phyloP scores from a whole-genome alignment of 2,888 invertebrate genomes.

The Drepana falcataria region DNA sequence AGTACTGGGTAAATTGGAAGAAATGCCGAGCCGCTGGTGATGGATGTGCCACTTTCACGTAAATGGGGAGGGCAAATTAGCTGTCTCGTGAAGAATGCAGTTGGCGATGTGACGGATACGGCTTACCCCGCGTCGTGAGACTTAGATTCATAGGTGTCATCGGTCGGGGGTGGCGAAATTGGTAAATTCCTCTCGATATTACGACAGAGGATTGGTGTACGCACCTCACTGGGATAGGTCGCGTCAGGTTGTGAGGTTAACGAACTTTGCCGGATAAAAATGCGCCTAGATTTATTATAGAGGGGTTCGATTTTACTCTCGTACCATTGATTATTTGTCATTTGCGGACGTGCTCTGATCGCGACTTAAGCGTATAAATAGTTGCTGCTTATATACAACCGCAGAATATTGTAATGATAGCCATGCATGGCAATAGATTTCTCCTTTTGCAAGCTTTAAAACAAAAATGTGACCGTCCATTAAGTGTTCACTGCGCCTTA shows the following conservation, averaged over 20 bases:
- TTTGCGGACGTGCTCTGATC: too few species aligned
- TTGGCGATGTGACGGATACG: constrained; percentile 66
- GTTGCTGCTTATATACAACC: too few species aligned
- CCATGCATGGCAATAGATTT: too few species aligned
- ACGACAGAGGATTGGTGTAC: constrained; percentile 13
- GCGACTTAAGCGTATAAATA: too few species aligned
- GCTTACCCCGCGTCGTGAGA: constrained; percentile 41
- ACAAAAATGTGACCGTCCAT: too few species aligned
- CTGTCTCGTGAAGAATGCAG: constrained; percentile 72
- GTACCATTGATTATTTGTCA: background rate
- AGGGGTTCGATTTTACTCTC: background rate
- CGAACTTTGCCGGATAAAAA: background rate
- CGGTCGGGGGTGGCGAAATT: constrained; percentile 57
- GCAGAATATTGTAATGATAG: too few species aligned
- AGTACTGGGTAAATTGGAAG: constrained; percentile 62
- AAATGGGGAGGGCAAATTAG: constrained; percentile 70
- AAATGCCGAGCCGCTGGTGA: constrained; percentile 58
- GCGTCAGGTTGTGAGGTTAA: background rate
- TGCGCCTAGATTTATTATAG: background rate
- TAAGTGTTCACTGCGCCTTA: too few species aligned
- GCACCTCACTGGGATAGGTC: background rate
- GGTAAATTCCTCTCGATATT: constrained; percentile 63
- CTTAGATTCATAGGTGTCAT: constrained; percentile 70
- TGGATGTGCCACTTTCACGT: constrained; percentile 71
- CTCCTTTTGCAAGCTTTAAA: too few species aligned